Evolutionary conservation across 2,797 vertebrate species (phyloP).

Genomic region (Cryptoprocta ferox): DNA sequence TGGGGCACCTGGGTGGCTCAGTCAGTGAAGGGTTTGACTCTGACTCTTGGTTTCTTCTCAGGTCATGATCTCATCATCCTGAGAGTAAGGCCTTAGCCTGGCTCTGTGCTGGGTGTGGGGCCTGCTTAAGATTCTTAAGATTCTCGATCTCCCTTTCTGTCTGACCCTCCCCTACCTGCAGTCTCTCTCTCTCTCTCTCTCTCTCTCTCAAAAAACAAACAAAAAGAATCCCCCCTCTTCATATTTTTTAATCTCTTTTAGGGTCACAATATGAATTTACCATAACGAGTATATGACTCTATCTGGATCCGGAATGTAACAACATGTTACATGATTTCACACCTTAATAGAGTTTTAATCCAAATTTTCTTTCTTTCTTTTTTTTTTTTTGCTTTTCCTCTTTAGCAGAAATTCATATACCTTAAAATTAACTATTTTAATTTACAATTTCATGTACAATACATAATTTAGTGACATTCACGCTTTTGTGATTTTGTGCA

Average conservation of each 20-base stretch:
- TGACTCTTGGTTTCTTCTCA: too few relatives aligned
- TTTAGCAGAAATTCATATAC: background rate
- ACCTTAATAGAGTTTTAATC: background rate
- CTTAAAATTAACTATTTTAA: background rate
- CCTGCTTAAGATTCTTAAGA: too few relatives aligned
- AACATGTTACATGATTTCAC: background rate
- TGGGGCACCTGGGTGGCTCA: too few relatives aligned
- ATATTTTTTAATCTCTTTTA: background rate
- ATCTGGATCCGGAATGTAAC: background rate
- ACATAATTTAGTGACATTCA: background rate
- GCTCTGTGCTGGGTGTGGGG: too few relatives aligned
- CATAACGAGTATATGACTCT: background rate
- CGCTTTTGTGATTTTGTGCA: background rate
- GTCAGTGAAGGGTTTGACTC: too few relatives aligned
- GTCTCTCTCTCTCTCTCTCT: too few relatives aligned
- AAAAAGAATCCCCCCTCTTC: background rate
- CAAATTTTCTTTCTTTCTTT: background rate
- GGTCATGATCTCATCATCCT: too few relatives aligned
- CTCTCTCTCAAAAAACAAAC: too few relatives aligned
- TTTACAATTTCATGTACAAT: background rate
- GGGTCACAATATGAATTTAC: background rate
- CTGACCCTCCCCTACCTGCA: too few relatives aligned
- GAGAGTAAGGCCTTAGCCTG: too few relatives aligned
- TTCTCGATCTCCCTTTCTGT: too few relatives aligned
- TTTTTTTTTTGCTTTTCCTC: background rate